Conservation (phyloP, 2,888 invertebrate genomes). For the Chrysina gloriosa region DNA sequence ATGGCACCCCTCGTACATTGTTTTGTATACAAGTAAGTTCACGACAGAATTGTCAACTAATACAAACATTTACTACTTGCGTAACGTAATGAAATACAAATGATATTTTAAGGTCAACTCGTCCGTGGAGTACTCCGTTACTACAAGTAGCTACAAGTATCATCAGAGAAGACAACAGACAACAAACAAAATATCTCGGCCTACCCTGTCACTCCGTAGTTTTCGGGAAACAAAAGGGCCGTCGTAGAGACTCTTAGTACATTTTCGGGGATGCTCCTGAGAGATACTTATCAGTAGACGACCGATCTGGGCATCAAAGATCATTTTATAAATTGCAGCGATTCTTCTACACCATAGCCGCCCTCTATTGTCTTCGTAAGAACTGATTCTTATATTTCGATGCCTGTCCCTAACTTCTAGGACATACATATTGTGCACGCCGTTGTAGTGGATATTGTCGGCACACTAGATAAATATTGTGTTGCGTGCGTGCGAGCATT, state of each 20-base stretch:
- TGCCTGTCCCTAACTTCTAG: conserved; percentile 3
- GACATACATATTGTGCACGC: not conserved
- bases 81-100: no score
- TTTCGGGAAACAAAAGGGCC: conserved; percentile 12
- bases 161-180: no score
- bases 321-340: conserved; percentile 30
- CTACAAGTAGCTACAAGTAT: no score
- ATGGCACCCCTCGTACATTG: no score
- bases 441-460: conserved; percentile 20
- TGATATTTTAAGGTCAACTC: no score
- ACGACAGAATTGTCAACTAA: no score
- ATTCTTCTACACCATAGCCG: conserved; percentile 17
- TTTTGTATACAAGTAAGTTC: no score
- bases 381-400: conserved; percentile 8
- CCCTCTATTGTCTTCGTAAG: conserved; percentile 4
- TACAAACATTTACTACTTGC: no score
- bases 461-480: conserved; percentile 29
- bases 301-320: conserved; percentile 18
- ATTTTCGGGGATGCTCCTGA: not conserved
- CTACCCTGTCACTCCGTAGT: no score
- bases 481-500: conserved; percentile 21
- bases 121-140: no score
- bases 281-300: not conserved
- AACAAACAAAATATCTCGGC: no score
- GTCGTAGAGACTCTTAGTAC: not conserved